Conservation (phyloP, 2,888 invertebrate genomes). For the Acleris cristana region DNA sequence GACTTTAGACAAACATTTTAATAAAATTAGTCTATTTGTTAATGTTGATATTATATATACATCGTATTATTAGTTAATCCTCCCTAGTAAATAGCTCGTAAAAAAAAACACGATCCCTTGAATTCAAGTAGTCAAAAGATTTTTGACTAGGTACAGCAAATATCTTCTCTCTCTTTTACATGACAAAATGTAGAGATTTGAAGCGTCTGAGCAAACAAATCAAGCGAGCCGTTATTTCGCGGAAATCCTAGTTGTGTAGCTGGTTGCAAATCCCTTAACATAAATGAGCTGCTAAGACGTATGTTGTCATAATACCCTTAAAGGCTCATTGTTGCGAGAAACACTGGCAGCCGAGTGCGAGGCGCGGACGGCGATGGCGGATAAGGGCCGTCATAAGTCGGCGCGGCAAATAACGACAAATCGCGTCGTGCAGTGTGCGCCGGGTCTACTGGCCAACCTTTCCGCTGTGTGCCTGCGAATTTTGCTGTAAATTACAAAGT, state of each 20-base stretch:
- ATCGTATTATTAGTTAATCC: too few relatives aligned
- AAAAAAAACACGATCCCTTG: too few relatives aligned
- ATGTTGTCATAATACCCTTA: conserved; percentile 72
- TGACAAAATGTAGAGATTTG: background rate
- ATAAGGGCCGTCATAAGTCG: conserved; percentile 78
- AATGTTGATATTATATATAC: too few relatives aligned
- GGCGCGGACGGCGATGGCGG: conserved; percentile 72
- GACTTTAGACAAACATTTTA: background rate
- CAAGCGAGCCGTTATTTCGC: background rate
- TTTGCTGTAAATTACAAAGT: background rate
- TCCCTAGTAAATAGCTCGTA: too few relatives aligned
- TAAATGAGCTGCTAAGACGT: conserved; percentile 32
- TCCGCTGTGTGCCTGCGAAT: conserved; percentile 6
- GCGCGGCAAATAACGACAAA: conserved; percentile 75
- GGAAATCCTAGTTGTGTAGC: background rate
- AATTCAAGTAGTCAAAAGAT: too few relatives aligned
- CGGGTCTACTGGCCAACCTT: conserved; percentile 37
- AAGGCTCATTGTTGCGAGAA: conserved; percentile 80
- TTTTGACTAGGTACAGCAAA: too few relatives aligned
- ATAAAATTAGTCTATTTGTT: background rate
- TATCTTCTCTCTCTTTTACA: too few relatives aligned
- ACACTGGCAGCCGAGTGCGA: conserved; percentile 66
- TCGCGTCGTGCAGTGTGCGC: conserved; percentile 51
- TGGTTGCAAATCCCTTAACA: conserved; percentile 11
- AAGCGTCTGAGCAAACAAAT: background rate